Evolutionary conservation across 1,140 invertebrate genomes (phyloP).

Genomic region (Drosophila grimshawi): DNA sequence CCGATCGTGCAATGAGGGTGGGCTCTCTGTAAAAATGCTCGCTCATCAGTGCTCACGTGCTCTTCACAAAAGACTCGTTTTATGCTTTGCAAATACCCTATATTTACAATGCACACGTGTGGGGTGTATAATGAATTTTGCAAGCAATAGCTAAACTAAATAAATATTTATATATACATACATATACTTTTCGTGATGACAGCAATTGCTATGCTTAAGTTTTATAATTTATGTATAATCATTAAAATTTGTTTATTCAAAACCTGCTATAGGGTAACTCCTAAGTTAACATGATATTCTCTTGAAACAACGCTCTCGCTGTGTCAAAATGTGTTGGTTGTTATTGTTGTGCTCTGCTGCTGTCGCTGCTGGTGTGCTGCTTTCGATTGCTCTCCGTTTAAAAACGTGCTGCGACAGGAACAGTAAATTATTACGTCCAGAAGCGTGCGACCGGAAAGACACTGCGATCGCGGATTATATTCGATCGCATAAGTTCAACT

Average conservation of each 20-base stretch:
- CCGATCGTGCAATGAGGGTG: slow-evolving; percentile 52
- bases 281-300: background rate
- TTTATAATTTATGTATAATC: no score
- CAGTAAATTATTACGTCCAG: slow-evolving; percentile 77
- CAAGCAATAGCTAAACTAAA: background rate
- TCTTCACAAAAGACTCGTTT: slow-evolving; percentile 24
- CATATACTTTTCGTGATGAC: no score
- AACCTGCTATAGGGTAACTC: slow-evolving; percentile 21
- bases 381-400: slow-evolving; percentile 61
- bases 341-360: slow-evolving; percentile 16
- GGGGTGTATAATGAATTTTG: background rate
- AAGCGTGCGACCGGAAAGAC: slow-evolving; percentile 70
- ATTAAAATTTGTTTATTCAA: background rate
- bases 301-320: slow-evolving; percentile 29
- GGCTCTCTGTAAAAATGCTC: slow-evolving; percentile 26
- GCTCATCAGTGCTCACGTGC: slow-evolving; percentile 43
- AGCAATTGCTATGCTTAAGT: no score
- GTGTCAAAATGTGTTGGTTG: slow-evolving; percentile 24
- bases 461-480: slow-evolving; percentile 19
- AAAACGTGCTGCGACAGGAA: slow-evolving; percentile 77
- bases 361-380: slow-evolving; percentile 10
- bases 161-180: background rate
- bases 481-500: slow-evolving; percentile 65
- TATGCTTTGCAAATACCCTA: slow-evolving; percentile 15
- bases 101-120: background rate